Conservation (phyloP, 2,113 vertebrate species). For the Seriola quinqueradiata region DNA sequence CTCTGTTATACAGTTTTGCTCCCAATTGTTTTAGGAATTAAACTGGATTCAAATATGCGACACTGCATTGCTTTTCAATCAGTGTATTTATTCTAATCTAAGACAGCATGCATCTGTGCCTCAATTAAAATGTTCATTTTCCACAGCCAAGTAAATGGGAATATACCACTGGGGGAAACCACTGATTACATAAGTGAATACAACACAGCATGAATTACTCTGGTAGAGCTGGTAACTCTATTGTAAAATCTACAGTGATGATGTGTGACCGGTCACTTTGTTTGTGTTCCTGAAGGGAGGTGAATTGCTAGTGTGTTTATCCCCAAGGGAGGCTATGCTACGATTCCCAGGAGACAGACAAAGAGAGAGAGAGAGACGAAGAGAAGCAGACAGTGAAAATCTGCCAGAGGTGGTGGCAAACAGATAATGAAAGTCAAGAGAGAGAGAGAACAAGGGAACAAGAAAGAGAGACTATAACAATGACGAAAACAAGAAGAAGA, state of each 20-base stretch:
- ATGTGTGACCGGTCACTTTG: constrained; percentile 51
- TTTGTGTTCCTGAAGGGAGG: constrained; percentile 44
- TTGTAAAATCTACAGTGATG: constrained; percentile 41
- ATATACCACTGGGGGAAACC: not conserved
- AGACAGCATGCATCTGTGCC: not conserved
- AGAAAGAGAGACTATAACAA: not conserved
- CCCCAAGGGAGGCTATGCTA: constrained; percentile 39
- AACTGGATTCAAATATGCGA: no score
- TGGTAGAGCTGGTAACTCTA: constrained; percentile 20
- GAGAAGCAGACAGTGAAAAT: constrained; percentile 1
- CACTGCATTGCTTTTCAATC: no score
- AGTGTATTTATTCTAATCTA: not conserved
- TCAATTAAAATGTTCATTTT: not conserved
- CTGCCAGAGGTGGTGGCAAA: constrained; percentile 21
- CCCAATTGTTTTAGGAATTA: no score
- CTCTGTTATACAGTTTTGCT: not conserved
- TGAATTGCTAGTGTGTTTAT: constrained; percentile 49
- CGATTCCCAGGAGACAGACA: constrained; percentile 29
- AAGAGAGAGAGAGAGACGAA: constrained; percentile 4
- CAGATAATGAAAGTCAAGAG: constrained; percentile 1
- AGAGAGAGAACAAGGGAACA: not conserved
- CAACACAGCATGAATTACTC: constrained; percentile 9
- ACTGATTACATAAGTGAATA: constrained; percentile 7
- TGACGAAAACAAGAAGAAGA: not conserved
- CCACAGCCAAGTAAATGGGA: not conserved